Conservation (phyloP, 2,113 vertebrate species). For the Lasiurus borealis region DNA sequence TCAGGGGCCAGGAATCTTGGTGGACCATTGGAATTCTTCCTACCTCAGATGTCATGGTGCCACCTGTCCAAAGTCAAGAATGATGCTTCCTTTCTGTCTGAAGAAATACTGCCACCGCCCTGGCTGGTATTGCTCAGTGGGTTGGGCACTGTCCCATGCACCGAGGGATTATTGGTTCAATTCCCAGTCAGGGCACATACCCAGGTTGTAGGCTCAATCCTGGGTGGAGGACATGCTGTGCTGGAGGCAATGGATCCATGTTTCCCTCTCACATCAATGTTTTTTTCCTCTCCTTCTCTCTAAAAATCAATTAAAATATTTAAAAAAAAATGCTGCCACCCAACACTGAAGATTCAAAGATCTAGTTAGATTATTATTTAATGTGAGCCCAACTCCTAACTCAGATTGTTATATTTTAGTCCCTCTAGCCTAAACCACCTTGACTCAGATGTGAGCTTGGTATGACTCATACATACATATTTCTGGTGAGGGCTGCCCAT, state of each 20-base stretch:
- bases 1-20: neutral
- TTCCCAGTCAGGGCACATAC: no score
- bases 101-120: neutral
- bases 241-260: no score
- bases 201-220: no score
- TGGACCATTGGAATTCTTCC: neutral
- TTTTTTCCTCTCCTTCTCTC: no score
- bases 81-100: neutral
- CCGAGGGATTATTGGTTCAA: no score
- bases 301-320: no score
- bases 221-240: no score
- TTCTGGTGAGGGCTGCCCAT: neutral
- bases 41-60: neutral
- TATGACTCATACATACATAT: neutral
- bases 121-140: no score
- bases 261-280: no score
- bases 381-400: neutral
- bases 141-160: no score
- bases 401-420: conserved; percentile 27
- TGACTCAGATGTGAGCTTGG: neutral
- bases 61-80: neutral
- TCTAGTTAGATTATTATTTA: neutral
- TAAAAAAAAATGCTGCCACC: neutral
- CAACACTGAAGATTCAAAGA: neutral
- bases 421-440: neutral